Evolutionary conservation across 1,140 invertebrate genomes (phyloP).

Genomic region (Euura saliciscinereae): DNA sequence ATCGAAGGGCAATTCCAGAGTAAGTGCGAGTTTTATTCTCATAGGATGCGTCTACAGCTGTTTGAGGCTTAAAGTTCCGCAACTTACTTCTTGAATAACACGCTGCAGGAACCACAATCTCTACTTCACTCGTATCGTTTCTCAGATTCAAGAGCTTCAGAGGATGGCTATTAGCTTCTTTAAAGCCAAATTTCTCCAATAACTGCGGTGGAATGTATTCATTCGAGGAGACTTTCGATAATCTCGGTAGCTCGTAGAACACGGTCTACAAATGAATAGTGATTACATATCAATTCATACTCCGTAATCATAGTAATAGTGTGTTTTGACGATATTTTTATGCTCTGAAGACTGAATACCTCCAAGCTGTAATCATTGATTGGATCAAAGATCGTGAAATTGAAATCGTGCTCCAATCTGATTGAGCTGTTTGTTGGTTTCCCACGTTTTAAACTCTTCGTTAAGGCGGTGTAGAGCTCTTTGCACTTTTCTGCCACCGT

Average conservation of each 20-base stretch:
- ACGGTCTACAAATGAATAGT: slow-evolving; percentile 62
- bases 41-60: not conserved
- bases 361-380: slow-evolving; percentile 63
- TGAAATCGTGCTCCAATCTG: slow-evolving; percentile 67
- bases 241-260: slow-evolving; percentile 64
- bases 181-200: slow-evolving; percentile 41
- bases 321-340: too few relatives aligned
- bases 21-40: slow-evolving; percentile 13
- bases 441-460: slow-evolving; percentile 47
- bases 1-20: not conserved
- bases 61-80: slow-evolving; percentile 10
- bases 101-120: slow-evolving; percentile 41
- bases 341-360: slow-evolving; percentile 42
- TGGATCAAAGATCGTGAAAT: slow-evolving; percentile 64
- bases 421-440: slow-evolving; percentile 61
- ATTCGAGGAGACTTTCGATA: slow-evolving; percentile 61
- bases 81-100: slow-evolving; percentile 42
- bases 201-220: slow-evolving; percentile 63
- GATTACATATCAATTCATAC: slow-evolving; percentile 54
- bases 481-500: slow-evolving; percentile 56
- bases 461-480: slow-evolving; percentile 45
- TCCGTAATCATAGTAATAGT: too few relatives aligned
- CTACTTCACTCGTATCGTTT: slow-evolving; percentile 6
- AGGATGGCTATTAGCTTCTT: slow-evolving; percentile 27
- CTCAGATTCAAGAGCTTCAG: slow-evolving; percentile 14